These are phyloP conservation scores for Polypedilum vanderplanki DNA, from an alignment of 1,140 invertebrate genomes.

Conservation along the genomic window DNA sequence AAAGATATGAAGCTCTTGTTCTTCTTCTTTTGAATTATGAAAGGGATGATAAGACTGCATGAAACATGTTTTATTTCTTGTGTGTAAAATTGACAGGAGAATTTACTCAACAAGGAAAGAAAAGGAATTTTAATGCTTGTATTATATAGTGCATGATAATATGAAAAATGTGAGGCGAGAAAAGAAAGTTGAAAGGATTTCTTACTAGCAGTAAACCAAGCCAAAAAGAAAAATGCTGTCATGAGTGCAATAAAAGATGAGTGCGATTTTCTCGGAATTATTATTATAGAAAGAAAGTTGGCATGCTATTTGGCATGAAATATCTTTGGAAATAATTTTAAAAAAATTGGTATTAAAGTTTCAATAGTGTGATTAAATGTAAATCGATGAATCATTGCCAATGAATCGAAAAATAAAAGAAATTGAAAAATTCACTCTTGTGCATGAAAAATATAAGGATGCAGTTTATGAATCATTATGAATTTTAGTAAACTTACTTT, in stretches of 20 bases:
- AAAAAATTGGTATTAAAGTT: too few relatives aligned
- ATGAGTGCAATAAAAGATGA: background rate
- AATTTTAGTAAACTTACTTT: too few relatives aligned
- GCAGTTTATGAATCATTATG: too few relatives aligned
- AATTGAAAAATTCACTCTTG: too few relatives aligned
- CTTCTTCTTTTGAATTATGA: background rate
- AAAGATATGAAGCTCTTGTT: background rate
- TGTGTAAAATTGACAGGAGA: constrained; percentile 5
- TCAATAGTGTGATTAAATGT: too few relatives aligned
- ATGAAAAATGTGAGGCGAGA: background rate
- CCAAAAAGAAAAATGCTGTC: background rate
- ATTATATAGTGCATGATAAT: constrained; percentile 1
- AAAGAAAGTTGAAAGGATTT: background rate
- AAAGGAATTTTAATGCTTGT: constrained; percentile 1
- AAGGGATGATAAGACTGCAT: constrained; percentile 12
- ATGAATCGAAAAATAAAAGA: too few relatives aligned
- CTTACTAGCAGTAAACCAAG: background rate
- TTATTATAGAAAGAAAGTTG: background rate
- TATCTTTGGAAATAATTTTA: too few relatives aligned
- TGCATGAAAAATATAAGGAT: too few relatives aligned
- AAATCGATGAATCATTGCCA: too few relatives aligned
- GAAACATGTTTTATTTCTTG: constrained; percentile 10
- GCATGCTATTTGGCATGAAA: too few relatives aligned
- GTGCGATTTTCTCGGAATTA: background rate
- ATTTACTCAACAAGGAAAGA: background rate